Conservation (phyloP, 1,140 invertebrate genomes). For the Drosophila ambigua region DNA sequence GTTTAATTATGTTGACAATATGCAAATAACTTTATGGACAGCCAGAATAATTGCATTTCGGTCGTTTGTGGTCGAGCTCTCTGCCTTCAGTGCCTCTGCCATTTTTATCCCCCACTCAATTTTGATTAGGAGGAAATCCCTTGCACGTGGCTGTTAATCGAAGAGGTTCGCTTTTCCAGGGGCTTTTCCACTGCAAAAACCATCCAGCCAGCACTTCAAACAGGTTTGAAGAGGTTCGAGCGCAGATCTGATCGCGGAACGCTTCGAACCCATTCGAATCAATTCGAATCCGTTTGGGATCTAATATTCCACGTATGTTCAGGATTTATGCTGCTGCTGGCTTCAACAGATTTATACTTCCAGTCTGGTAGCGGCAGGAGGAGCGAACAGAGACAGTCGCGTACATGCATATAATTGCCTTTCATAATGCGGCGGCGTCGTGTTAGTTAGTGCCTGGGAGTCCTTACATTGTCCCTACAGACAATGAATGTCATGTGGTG, state of each 20-base stretch:
- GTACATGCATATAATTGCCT: constrained; percentile 55
- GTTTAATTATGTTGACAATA: constrained; percentile 63
- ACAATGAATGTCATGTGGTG: constrained; percentile 81
- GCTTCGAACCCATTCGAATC: too few species aligned
- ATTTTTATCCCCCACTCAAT: not conserved
- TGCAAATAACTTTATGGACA: constrained; percentile 49
- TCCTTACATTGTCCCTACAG: constrained; percentile 72
- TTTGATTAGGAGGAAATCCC: too few species aligned
- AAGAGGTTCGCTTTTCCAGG: too few species aligned
- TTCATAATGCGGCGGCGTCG: constrained; percentile 67
- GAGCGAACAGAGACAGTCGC: not conserved
- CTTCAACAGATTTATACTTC: too few species aligned
- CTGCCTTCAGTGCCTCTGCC: not conserved
- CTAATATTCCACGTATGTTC: too few species aligned
- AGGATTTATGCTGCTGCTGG: too few species aligned
- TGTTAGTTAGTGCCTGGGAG: constrained; percentile 58
- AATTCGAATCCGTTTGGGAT: too few species aligned
- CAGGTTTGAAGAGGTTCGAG: too few species aligned
- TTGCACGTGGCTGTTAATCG: too few species aligned
- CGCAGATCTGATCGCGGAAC: too few species aligned
- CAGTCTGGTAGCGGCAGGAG: not conserved
- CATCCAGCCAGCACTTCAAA: too few species aligned
- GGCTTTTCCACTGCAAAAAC: too few species aligned
- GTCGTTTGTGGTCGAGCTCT: constrained; percentile 24
- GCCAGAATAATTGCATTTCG: constrained; percentile 55